Evolutionary conservation across 2,113 vertebrate species (phyloP).

Genomic region (Empidonax traillii): DNA sequence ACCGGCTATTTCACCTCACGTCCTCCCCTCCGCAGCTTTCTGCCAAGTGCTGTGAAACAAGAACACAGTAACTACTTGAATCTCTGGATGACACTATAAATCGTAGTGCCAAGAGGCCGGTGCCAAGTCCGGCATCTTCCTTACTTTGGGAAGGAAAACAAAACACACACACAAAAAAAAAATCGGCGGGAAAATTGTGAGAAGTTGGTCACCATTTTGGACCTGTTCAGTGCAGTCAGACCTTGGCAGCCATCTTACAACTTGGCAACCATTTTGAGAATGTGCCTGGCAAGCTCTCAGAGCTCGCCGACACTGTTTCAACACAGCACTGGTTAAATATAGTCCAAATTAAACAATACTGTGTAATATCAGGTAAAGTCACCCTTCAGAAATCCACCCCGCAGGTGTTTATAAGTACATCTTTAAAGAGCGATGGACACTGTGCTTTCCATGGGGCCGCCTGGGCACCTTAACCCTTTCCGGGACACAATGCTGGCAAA

Average conservation of each 20-base stretch:
- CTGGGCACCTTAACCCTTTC: constrained; percentile 57
- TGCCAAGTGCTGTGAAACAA: constrained; percentile 82
- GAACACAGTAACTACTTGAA: constrained; percentile 83
- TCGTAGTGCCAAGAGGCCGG: constrained; percentile 81
- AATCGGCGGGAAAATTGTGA: constrained; percentile 48
- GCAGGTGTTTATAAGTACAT: constrained; percentile 3
- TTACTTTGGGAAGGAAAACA: constrained; percentile 58
- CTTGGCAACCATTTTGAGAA: constrained; percentile 99
- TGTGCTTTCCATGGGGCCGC: neutral
- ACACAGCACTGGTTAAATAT: constrained; percentile 78
- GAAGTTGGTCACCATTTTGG: constrained; percentile 78
- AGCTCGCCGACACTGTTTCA: constrained; percentile 78
- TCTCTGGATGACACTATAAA: constrained; percentile 89
- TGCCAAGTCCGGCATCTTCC: constrained; percentile 88
- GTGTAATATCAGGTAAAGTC: constrained; percentile 69
- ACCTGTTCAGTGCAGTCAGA: constrained; percentile 72
- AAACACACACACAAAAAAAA: neutral
- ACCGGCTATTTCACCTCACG: constrained; percentile 69
- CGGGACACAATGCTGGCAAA: neutral
- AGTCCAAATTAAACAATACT: constrained; percentile 73
- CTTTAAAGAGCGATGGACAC: constrained; percentile 9
- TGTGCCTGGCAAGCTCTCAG: constrained; percentile 84
- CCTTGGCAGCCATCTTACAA: constrained; percentile 98
- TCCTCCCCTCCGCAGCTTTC: constrained; percentile 66
- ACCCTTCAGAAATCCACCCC: constrained; percentile 46